Conservation (phyloP, 2,888 invertebrate species). For the Drosophila vallismaia region DNA sequence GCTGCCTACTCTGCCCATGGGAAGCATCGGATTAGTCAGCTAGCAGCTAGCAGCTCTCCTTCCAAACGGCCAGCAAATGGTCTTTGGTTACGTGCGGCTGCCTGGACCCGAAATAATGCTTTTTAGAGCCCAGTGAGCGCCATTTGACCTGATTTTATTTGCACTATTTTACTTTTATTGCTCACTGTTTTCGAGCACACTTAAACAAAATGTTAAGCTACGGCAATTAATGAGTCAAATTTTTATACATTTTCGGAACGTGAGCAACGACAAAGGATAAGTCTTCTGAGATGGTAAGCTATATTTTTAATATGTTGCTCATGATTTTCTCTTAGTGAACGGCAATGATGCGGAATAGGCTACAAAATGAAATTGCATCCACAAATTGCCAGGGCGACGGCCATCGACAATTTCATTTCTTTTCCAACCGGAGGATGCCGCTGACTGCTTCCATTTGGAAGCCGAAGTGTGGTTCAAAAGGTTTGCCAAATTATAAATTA, state of each 20-base stretch:
- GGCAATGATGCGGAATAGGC: constrained; percentile 75
- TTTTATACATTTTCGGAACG: no score
- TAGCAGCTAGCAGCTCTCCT: constrained; percentile 31
- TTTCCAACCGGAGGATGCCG: constrained; percentile 18
- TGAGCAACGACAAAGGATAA: no score
- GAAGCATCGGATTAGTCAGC: constrained; percentile 33
- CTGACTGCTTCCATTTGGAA: constrained; percentile 51
- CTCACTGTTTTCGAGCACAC: constrained; percentile 58
- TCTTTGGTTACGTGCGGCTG: constrained; percentile 42
- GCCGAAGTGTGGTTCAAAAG: constrained; percentile 66
- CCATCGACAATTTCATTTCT: constrained; percentile 76
- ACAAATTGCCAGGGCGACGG: constrained; percentile 67
- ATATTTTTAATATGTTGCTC: no score
- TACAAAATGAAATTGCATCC: constrained; percentile 75
- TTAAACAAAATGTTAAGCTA: background rate
- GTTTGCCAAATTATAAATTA: constrained; percentile 79
- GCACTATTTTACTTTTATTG: constrained; percentile 76
- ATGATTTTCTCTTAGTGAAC: constrained; percentile 19
- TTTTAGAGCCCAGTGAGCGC: constrained; percentile 59
- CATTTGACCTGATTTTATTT: constrained; percentile 78
- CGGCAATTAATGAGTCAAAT: background rate
- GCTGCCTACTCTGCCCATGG: constrained; percentile 9
- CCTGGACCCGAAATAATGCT: constrained; percentile 36
- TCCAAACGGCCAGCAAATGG: constrained; percentile 54
- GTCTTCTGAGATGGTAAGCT: no score